Conservation (phyloP, 2,888 invertebrate species). For the Andrena hattorfiana region DNA sequence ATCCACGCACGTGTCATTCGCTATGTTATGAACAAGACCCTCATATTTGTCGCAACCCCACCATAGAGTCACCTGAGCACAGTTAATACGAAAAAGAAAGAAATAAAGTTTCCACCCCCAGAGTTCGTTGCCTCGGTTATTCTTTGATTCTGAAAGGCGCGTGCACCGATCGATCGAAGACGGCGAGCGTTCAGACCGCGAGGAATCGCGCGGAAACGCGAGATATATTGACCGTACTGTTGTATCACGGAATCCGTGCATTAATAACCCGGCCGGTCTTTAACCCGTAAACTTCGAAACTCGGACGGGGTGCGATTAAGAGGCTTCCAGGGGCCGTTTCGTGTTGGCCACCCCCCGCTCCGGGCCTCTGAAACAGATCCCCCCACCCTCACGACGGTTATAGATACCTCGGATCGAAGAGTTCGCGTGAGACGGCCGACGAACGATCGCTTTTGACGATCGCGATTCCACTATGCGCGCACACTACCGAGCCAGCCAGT, state of each 20-base stretch:
- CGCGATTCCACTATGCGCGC: constrained; percentile 61
- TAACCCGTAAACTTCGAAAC: constrained; percentile 79
- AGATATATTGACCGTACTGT: constrained; percentile 74
- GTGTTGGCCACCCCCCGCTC: constrained; percentile 64
- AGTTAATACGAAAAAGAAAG: too few species aligned
- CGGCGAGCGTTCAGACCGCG: constrained; percentile 44
- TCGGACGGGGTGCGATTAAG: constrained; percentile 79
- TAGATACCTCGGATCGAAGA: constrained; percentile 71
- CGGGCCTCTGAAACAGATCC: constrained; percentile 52
- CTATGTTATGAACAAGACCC: too few species aligned
- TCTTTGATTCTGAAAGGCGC: constrained; percentile 29
- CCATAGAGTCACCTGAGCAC: too few species aligned
- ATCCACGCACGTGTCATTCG: too few species aligned
- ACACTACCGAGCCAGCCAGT: constrained; percentile 53
- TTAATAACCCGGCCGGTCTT: constrained; percentile 79
- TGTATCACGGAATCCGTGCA: constrained; percentile 79
- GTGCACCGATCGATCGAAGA: constrained; percentile 63
- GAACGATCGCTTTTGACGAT: constrained; percentile 73
- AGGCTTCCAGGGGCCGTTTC: constrained; percentile 74
- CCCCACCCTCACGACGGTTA: constrained; percentile 49
- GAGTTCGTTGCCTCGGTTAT: constrained; percentile 23
- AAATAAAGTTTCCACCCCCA: too few species aligned
- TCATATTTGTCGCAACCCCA: too few species aligned
- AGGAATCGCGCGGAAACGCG: constrained; percentile 75
- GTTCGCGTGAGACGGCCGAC: constrained; percentile 71